Evolutionary conservation across 2,113 vertebrate species (phyloP), one percentile per base, ranked within the genome.

Genomic region (Trinectes maculatus): DNA sequence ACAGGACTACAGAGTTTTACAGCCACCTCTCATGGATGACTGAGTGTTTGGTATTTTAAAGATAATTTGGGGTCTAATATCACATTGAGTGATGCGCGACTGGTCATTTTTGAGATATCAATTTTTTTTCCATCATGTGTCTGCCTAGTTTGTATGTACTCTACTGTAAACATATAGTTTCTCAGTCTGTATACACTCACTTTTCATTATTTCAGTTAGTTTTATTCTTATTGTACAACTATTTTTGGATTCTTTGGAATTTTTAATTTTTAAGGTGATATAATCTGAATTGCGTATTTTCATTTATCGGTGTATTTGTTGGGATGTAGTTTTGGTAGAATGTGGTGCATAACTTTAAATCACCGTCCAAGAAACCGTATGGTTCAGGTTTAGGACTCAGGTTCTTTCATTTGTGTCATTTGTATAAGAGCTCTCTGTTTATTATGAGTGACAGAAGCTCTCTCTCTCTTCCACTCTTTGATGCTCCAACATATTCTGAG

Each of bases 391-490:
- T 18, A 2, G 4, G n/a, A n/a, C 16, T 21, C 4, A 25, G 12
- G 36, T 37, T 67, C 10, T 31, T 8, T 24, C 11, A 31, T 31
- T 22, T 7, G 6, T 52, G 34, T 59, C 29, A 29, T 46, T 61
- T 54, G 47, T 46, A 39, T 53, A 51, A 65, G 64, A 46, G 16
- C 3, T 42, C 6, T 44, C 49, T 43, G 8, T 44, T 56, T 29
- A 51, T 42, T 51, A 11, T n/a, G 25, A 34, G 1, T 24, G 36
- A 29, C 64, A 54, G 18, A n/a, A 16, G 6, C 16, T 39, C 22
- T 42, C 5, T 42, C 5, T 34, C 63, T 44, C 19, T 28, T 28
- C 31, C 8, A 10, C 3, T 40, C 42, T 77, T 65, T 36, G 15
- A 61, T 71, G 54, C 18, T 29, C 1, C 34, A 29, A 37, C 13